Base-by-base conservation (phyloP, 2,113 vertebrate genomes). In the Oxygymnocypris stewartii region DNA sequence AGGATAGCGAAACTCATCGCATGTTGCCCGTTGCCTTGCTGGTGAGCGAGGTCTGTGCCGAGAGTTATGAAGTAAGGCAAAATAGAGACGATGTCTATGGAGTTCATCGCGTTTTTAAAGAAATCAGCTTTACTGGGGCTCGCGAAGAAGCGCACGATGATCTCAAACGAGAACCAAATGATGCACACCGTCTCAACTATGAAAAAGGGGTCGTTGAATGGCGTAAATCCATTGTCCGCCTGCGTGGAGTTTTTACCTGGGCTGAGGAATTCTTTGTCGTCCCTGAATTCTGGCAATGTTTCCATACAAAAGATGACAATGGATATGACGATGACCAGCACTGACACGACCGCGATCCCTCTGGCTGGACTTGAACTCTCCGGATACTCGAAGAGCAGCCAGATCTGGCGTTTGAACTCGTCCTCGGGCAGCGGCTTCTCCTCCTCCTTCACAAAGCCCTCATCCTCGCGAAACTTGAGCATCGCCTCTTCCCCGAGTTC, bases 21-120 rank as follows among this genome's bases (percentile, higher is more conserved):
- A 91, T 99, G 97, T 85, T 99, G 97, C 86, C 96, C 96, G 89
- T 96, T 95, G 20, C 95, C 97, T 0, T 97, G 94, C 84, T 95
- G 96, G 91, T 99, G 96, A 0, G 97, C 98, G 92, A 99, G 94
- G 87, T 99, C 98, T 0, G 98, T 99, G 92, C 98, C 98, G 84
- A 99, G 94, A 9, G 98, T 99, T 89, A 99, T 99, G 94, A 99
- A 99, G 84, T 99, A 99, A 97, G 98, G 98, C 97, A 99, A 94
- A 92, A 99, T 99, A 96, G 98, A 98, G 7, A 99, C 97, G 3
- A 99, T 97, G 94, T 99, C 98, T 90, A 99, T 99, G 74, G 96
- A 94, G 96, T 99, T 99, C 98, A 99, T 99, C 87, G 98, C 96
- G 95, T 99, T 97, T 90, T 97, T 98, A 92, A 99, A 98, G 96